Evolutionary conservation across 2,888 invertebrate species (phyloP).

Genomic region (Linnaemya tessellans): DNA sequence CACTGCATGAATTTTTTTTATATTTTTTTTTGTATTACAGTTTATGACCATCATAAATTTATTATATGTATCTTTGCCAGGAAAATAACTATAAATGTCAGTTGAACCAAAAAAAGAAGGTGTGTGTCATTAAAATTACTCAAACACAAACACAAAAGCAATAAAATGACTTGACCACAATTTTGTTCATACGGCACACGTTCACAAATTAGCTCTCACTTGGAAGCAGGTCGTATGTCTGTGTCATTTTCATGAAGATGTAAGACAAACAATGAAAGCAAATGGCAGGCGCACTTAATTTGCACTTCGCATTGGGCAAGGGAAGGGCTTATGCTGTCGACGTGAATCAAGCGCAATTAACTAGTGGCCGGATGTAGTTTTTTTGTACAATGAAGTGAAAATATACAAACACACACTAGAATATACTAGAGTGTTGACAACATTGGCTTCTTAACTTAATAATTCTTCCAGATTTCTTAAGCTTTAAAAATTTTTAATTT

Average conservation of each 20-base stretch:
- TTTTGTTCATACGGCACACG: conserved; percentile 15
- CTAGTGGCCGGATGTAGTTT: too few relatives aligned
- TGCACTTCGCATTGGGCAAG: background rate
- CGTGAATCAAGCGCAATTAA: background rate
- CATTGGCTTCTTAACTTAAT: too few relatives aligned
- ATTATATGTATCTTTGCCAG: conserved; percentile 41
- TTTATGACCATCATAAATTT: conserved; percentile 63
- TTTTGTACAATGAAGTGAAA: too few relatives aligned
- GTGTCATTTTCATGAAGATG: conserved; percentile 23
- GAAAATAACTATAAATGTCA: conserved; percentile 52
- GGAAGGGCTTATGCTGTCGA: background rate
- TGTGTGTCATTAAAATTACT: conserved; percentile 46
- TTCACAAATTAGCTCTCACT: conserved; percentile 36
- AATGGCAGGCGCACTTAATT: background rate
- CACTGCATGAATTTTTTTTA: background rate
- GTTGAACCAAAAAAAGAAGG: conserved; percentile 33
- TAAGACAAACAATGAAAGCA: background rate
- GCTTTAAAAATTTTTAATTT: too few relatives aligned
- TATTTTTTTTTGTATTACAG: conserved; percentile 27
- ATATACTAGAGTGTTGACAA: too few relatives aligned
- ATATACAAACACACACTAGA: too few relatives aligned
- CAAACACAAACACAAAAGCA: conserved; percentile 2
- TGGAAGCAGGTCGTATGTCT: conserved; percentile 25
- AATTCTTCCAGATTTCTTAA: too few relatives aligned
- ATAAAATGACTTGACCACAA: conserved; percentile 58